These are phyloP conservation scores for Lamproptera curius DNA, from an alignment of 2,888 invertebrate genomes.

Conservation along the genomic window DNA sequence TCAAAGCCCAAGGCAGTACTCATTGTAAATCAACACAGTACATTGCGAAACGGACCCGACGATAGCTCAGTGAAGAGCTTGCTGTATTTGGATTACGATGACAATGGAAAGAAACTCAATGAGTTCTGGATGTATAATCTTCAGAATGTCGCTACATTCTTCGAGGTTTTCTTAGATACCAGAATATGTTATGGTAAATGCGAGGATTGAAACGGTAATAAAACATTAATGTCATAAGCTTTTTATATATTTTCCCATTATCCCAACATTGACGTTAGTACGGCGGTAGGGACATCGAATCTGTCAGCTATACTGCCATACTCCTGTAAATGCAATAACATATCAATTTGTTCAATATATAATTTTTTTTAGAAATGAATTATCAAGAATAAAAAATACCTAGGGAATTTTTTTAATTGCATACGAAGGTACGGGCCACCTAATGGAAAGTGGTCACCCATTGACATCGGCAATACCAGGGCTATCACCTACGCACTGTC, in stretches of 20 bases:
- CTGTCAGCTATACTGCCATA: conserved; percentile 10
- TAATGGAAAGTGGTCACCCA: too few relatives aligned
- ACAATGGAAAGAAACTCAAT: conserved; percentile 31
- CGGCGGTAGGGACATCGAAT: neutral
- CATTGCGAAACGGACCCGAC: conserved; percentile 10
- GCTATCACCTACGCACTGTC: too few relatives aligned
- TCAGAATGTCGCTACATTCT: conserved; percentile 45
- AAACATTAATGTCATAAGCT: neutral
- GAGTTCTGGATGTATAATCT: conserved; percentile 41
- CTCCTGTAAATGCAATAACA: conserved; percentile 5
- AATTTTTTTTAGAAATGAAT: too few relatives aligned
- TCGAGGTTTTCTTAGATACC: conserved; percentile 39
- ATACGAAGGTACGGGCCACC: too few relatives aligned
- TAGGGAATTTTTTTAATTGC: too few relatives aligned
- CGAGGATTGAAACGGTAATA: conserved; percentile 14
- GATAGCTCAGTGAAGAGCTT: conserved; percentile 29
- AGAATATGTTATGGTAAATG: conserved; percentile 40
- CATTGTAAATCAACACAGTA: conserved; percentile 31
- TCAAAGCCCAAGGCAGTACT: conserved; percentile 30
- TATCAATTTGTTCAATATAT: too few relatives aligned
- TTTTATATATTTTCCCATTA: neutral
- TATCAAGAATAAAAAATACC: too few relatives aligned
- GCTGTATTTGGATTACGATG: conserved; percentile 43
- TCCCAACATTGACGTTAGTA: conserved; percentile 11
- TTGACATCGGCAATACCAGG: too few relatives aligned